These are phyloP conservation scores for Lycophotia porphyrea DNA, from an alignment of 2,888 invertebrate genomes.

Conservation along the genomic window DNA sequence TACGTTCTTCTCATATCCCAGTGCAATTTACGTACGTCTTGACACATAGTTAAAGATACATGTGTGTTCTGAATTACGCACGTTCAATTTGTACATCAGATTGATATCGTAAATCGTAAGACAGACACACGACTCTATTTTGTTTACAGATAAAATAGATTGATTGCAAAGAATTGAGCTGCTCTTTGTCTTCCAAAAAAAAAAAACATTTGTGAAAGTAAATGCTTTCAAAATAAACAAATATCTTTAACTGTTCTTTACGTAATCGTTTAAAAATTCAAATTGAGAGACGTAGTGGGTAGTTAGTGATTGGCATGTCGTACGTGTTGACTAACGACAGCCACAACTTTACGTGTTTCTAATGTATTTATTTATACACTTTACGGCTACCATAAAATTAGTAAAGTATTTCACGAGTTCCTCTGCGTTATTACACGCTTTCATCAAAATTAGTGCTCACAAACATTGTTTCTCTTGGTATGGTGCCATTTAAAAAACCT, in stretches of 20 bases:
- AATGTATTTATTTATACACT: constrained; percentile 56
- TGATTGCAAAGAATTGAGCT: constrained; percentile 1
- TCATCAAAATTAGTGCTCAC: constrained; percentile 20
- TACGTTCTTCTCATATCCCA: constrained; percentile 9
- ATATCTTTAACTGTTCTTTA: constrained; percentile 21
- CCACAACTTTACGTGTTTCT: constrained; percentile 46
- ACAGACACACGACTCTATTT: constrained; percentile 5
- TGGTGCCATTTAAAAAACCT: background rate
- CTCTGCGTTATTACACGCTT: constrained; percentile 20
- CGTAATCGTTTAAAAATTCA: constrained; percentile 33
- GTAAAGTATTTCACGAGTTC: constrained; percentile 16
- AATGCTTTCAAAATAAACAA: constrained; percentile 36
- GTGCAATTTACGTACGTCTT: constrained; percentile 2
- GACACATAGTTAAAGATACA: constrained; percentile 4
- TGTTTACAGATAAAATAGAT: constrained; percentile 21
- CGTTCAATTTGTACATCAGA: background rate
- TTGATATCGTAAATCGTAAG: constrained; percentile 1
- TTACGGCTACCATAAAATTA: constrained; percentile 50
- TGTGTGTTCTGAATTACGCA: background rate
- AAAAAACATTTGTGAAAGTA: constrained; percentile 17
- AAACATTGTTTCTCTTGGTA: constrained; percentile 19
- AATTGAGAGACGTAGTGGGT: constrained; percentile 37
- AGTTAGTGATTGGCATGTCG: constrained; percentile 44
- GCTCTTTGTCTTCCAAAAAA: constrained; percentile 16
- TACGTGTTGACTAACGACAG: constrained; percentile 51